Base-by-base conservation (phyloP, 92 coral and sea anemone genomes). In the Heteractis magnifica region DNA sequence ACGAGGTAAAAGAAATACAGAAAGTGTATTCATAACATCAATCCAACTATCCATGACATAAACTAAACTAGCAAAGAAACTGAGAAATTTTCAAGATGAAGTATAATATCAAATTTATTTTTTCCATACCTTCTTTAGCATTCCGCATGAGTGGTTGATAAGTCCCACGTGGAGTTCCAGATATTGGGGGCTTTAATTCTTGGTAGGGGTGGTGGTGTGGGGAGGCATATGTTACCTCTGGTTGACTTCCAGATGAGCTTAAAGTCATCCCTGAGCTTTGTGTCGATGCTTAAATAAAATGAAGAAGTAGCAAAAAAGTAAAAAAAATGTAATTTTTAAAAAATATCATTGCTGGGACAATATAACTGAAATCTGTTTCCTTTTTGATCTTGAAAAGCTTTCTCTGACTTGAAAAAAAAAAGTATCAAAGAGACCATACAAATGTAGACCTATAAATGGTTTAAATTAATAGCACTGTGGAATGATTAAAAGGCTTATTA, bases 201-300 rank as follows among this genome's bases (percentile, higher is more conserved):
- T 81, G 84, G 56, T 81, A 81, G 84, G 84, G 77, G 84, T 81
- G 84, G 77, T 81, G 65, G 77, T 81, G 65, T 68, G 84, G 84
- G 51, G 84, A 51, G 4, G 84, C 64, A 70, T 81, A 81, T 68
- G 84, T 70, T 49, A 65, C 75, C 44, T 81, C 68, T 68, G 77
- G 50, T 19, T 74, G 52, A 19, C 65, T 48, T 21, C n/a, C 62
- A 44, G 84, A 8, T 0, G 64, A 62, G 65, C 10, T 68, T 20
- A 81, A 51, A 64, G 21, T 51, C 0, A 70, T 26, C 55, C 64
- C 60, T 70, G 84, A 70, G 14, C 73, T 68, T 68, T 26, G 73
- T 11, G 84, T 19, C 71, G 77, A 50, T 16, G 77, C 83, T 79
- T 41, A 48, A 81, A 50, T 48, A 48, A 18, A 81, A 6, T 21